Conservation (phyloP, 1,140 invertebrate species). For the Papilio polytes region DNA sequence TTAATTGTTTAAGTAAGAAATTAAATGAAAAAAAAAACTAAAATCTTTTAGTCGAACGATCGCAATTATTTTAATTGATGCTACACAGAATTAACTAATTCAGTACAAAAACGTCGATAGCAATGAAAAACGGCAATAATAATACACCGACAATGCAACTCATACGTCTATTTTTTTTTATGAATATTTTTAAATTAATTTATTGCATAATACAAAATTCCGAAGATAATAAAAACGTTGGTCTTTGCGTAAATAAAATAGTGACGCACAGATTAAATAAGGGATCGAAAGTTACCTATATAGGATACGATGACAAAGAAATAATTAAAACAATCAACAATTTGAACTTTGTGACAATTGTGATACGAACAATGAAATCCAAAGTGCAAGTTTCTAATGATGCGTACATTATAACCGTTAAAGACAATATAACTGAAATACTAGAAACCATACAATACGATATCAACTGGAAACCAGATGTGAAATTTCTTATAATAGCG, state of each 20-base stretch:
- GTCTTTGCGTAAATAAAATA: conserved; percentile 14
- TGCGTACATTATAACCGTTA: neutral
- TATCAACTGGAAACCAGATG: conserved; percentile 4
- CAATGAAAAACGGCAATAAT: neutral
- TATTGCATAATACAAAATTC: neutral
- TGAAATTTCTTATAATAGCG: neutral
- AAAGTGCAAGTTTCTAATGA: neutral
- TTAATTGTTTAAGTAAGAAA: neutral
- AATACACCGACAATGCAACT: neutral
- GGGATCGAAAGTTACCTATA: neutral
- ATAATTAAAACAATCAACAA: neutral
- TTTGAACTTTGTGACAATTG: conserved; percentile 11
- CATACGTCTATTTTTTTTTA: neutral
- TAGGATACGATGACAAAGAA: neutral
- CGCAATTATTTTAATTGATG: neutral
- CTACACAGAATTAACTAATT: neutral
- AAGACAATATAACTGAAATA: neutral
- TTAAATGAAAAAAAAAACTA: neutral
- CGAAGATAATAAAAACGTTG: neutral
- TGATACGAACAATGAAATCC: neutral
- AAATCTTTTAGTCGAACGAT: neutral
- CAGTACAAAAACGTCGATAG: neutral
- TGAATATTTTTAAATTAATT: neutral
- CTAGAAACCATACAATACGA: neutral
- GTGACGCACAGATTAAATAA: neutral